phyloP scores from a whole-genome alignment of 2,113 vertebrate genomes.

The Sitta europaea region DNA sequence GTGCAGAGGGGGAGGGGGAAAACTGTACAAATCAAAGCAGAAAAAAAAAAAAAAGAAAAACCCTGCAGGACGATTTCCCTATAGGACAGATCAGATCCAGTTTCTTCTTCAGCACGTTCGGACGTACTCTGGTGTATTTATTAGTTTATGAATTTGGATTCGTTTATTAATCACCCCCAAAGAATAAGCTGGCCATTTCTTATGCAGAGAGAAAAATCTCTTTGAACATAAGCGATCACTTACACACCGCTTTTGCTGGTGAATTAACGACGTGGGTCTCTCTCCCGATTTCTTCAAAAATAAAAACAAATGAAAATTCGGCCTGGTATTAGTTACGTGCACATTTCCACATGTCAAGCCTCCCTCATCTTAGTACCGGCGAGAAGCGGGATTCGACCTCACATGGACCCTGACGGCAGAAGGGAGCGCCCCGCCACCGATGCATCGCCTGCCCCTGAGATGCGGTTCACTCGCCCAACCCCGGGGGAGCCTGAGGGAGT shows the following conservation, averaged over 20 bases:
- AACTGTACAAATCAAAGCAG: neutral
- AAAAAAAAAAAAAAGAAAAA: neutral
- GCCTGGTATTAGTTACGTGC: neutral
- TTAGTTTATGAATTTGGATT: neutral
- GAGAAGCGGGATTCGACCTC: neutral
- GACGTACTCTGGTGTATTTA: neutral
- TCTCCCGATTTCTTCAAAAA: neutral
- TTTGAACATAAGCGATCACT: neutral
- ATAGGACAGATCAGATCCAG: neutral
- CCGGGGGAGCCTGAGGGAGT: neutral
- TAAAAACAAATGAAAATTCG: neutral
- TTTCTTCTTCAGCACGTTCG: neutral
- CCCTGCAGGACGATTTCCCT: neutral
- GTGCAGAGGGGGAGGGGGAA: neutral
- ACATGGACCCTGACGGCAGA: fast-evolving
- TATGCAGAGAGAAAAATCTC: neutral
- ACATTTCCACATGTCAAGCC: neutral
- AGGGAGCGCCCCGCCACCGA: neutral
- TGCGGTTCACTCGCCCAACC: neutral
- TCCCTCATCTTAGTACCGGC: no score
- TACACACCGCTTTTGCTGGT: neutral
- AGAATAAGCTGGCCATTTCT: neutral
- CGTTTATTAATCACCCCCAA: neutral
- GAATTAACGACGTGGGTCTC: neutral
- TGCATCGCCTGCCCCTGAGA: neutral